phyloP scores from a whole-genome alignment of 2,888 invertebrate species.

The Pammene fasciana region DNA sequence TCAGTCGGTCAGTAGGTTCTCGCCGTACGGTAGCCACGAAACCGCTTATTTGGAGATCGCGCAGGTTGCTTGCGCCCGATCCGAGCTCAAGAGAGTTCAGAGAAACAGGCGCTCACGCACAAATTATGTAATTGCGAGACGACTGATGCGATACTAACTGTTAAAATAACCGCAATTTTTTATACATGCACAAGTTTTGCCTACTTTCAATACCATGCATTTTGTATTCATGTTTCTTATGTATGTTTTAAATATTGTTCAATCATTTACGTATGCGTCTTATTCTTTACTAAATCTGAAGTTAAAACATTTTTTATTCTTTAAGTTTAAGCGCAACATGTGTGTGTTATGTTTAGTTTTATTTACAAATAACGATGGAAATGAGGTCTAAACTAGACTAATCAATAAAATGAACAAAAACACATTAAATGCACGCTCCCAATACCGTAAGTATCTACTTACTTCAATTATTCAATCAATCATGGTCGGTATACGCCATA shows the following conservation, averaged over 20 bases:
- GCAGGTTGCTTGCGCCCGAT: slow-evolving; percentile 5
- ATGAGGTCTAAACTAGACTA: neutral
- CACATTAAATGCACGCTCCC: neutral
- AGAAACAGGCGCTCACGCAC: slow-evolving; percentile 33
- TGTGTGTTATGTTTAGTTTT: no score
- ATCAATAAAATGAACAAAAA: no score
- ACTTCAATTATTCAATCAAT: slow-evolving; percentile 25
- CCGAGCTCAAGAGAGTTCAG: slow-evolving; percentile 8
- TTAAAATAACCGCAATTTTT: slow-evolving; percentile 36
- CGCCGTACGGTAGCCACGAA: slow-evolving; percentile 48
- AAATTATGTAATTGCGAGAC: slow-evolving; percentile 39
- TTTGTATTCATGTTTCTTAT: neutral
- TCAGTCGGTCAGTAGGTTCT: slow-evolving; percentile 51
- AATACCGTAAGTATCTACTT: neutral
- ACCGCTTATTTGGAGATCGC: slow-evolving; percentile 43
- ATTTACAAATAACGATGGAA: neutral
- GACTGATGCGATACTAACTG: slow-evolving; percentile 29
- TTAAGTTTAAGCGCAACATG: no score
- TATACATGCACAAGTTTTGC: slow-evolving; percentile 13
- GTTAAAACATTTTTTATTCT: no score
- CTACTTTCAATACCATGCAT: slow-evolving; percentile 16
- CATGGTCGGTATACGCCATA: slow-evolving; percentile 45
- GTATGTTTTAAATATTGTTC: neutral
- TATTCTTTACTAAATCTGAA: no score
- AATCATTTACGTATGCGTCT: neutral